phyloP scores from a whole-genome alignment of 2,113 vertebrate species.

The Hippocampus barbouri region DNA sequence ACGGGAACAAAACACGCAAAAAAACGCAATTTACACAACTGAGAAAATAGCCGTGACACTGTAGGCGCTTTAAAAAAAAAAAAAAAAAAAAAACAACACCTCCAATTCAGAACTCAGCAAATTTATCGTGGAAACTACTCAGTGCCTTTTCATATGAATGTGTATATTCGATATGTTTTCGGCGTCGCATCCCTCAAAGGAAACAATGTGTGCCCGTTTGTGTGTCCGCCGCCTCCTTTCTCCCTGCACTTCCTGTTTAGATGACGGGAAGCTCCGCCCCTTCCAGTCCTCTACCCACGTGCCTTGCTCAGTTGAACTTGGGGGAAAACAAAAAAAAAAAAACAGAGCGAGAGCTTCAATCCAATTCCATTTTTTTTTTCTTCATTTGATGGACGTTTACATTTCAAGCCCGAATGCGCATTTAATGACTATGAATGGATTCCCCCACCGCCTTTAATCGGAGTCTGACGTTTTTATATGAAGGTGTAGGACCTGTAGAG shows the following conservation, averaged over 20 bases:
- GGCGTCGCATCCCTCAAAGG: background rate
- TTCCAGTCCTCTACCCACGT: constrained; percentile 38
- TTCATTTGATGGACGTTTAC: constrained; percentile 28
- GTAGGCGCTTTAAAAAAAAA: no score
- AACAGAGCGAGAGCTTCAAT: constrained; percentile 17
- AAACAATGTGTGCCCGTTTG: background rate
- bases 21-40: background rate
- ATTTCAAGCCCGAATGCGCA: constrained; percentile 14
- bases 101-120: background rate
- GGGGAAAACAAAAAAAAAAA: background rate
- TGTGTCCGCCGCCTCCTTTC: constrained; percentile 26
- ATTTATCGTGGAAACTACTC: background rate
- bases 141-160: background rate
- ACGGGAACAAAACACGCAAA: constrained; percentile 2
- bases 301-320: constrained; percentile 24
- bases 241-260: constrained; percentile 44
- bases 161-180: background rate
- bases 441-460: background rate
- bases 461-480: constrained; percentile 37
- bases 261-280: constrained; percentile 60
- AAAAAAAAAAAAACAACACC: background rate
- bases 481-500: constrained; percentile 24
- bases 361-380: background rate
- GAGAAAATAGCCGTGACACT: background rate
- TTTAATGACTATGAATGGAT: background rate